Evolutionary conservation across 2,797 vertebrate genomes (phyloP).

Genomic region (Sphaeramia orbicularis): DNA sequence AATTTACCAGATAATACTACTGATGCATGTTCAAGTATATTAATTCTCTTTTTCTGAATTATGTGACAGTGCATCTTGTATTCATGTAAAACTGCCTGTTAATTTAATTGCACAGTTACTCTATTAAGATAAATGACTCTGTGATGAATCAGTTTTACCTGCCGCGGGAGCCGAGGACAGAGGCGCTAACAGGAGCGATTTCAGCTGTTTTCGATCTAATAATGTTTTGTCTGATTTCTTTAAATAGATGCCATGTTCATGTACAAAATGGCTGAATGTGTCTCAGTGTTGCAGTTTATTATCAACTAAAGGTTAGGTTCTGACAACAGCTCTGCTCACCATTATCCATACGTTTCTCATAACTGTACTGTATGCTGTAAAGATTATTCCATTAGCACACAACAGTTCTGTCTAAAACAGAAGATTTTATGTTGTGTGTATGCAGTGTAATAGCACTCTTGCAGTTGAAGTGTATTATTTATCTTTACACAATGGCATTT

Average conservation of each 20-base stretch:
- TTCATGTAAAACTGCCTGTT: slow-evolving; percentile 19
- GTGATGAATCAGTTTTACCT: slow-evolving; percentile 24
- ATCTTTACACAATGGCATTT: slow-evolving; percentile 14
- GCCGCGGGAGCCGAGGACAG: slow-evolving; percentile 36
- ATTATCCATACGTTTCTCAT: slow-evolving; percentile 13
- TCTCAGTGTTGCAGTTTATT: slow-evolving; percentile 10
- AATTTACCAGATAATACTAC: slow-evolving; percentile 16
- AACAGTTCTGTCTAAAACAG: neutral
- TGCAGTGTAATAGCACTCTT: slow-evolving; percentile 30
- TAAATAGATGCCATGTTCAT: neutral
- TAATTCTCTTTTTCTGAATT: slow-evolving; percentile 15
- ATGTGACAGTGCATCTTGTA: slow-evolving; percentile 13
- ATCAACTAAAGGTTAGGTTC: slow-evolving; percentile 7
- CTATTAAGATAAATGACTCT: slow-evolving; percentile 7
- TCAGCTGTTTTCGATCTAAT: slow-evolving; percentile 18
- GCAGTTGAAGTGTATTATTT: slow-evolving; percentile 23
- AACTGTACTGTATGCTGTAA: slow-evolving; percentile 11
- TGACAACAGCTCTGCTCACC: slow-evolving; percentile 21
- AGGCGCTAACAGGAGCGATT: slow-evolving; percentile 6
- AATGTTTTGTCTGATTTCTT: slow-evolving; percentile 3
- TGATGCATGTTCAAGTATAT: slow-evolving; percentile 47
- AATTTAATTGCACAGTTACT: slow-evolving; percentile 35
- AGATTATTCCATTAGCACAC: neutral
- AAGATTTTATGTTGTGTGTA: slow-evolving; percentile 15
- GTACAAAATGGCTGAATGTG: neutral